These are phyloP conservation scores for Hipposideros armiger DNA, from an alignment of 2,113 vertebrate species.

Conservation along the genomic window DNA sequence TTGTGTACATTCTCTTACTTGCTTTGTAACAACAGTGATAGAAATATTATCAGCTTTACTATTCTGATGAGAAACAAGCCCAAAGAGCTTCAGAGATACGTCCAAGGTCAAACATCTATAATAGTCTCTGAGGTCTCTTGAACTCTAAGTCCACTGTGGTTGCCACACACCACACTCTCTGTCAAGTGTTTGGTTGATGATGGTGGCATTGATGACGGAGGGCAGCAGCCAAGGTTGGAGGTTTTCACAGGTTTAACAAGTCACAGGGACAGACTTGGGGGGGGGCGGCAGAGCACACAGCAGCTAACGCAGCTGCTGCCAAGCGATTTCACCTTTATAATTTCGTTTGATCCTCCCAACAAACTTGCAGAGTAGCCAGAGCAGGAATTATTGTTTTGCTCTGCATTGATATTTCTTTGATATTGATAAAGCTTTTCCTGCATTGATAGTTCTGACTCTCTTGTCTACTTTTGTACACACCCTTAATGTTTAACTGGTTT, in stretches of 20 bases:
- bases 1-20: neutral
- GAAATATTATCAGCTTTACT: neutral
- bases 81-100: neutral
- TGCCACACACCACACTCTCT: neutral
- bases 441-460: constrained; percentile 44
- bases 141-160: neutral
- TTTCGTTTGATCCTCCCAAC: neutral
- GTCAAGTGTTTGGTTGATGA: neutral
- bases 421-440: neutral
- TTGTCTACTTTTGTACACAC: constrained; percentile 68
- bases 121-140: neutral
- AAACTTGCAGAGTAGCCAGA: neutral
- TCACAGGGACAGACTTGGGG: neutral
- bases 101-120: neutral
- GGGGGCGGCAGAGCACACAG: neutral
- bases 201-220: neutral
- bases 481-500: constrained; percentile 80
- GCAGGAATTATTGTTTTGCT: neutral
- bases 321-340: neutral
- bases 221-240: neutral
- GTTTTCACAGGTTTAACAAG: neutral
- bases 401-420: neutral
- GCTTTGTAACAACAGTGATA: neutral
- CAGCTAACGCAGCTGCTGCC: neutral
- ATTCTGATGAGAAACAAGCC: constrained; percentile 16